A percentile compares a stretch with the other conserved stretches of the same genome.
These are phyloP conservation scores for Rhynchomys soricoides DNA, from an alignment of 2,113 vertebrate genomes.

Conservation along the genomic window DNA sequence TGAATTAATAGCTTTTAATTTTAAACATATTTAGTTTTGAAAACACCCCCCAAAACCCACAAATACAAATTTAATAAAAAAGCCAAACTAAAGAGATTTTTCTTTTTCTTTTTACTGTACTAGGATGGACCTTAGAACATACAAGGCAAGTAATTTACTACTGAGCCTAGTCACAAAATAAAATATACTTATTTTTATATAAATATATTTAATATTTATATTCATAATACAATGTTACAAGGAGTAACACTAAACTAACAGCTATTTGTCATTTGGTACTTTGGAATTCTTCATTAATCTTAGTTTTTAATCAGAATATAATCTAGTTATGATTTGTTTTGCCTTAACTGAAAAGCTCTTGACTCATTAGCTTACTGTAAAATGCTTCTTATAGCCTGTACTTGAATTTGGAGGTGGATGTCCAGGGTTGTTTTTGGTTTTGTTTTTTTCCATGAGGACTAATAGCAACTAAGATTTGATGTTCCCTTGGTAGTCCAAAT, in stretches of 20 bases:
- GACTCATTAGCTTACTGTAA: constrained; percentile 49
- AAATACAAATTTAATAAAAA: constrained; percentile 6
- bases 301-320: constrained; percentile 58
- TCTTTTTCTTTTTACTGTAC: background rate
- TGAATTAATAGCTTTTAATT: constrained; percentile 21
- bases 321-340: constrained; percentile 40
- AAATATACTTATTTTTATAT: background rate
- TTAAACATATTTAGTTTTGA: constrained; percentile 10
- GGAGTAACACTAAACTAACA: constrained; percentile 44
- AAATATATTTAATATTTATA: background rate
- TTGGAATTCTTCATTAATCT: constrained; percentile 10
- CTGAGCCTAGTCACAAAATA: background rate
- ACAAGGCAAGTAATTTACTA: background rate
- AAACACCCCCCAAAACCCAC: background rate
- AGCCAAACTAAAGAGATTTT: background rate
- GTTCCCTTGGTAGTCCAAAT: constrained; percentile 50
- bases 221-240: background rate
- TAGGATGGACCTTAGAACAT: background rate
- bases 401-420: constrained; percentile 60
- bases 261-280: background rate
- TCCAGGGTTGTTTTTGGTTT: constrained; percentile 34
- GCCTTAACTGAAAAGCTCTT: constrained; percentile 55
- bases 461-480: constrained; percentile 58
- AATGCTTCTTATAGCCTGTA: constrained; percentile 41
- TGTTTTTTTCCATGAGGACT: constrained; percentile 35